Evolutionary conservation across 2,888 invertebrate species (phyloP).

Genomic region (Biston betularia): DNA sequence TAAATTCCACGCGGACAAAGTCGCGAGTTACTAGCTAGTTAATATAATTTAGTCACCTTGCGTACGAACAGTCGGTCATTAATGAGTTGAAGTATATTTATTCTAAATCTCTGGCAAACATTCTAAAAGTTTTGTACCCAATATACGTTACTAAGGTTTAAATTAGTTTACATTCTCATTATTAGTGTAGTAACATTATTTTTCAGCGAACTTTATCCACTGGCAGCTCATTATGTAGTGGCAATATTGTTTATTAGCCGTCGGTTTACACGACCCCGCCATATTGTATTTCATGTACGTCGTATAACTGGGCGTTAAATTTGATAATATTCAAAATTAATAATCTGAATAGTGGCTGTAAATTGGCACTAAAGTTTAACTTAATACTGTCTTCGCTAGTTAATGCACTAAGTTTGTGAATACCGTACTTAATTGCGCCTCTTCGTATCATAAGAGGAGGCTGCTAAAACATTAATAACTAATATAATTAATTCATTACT

Average conservation of each 20-base stretch:
- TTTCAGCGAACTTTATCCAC: conserved; percentile 12
- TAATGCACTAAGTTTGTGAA: conserved; percentile 47
- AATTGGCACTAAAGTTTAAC: conserved; percentile 56
- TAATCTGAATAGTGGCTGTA: conserved; percentile 58
- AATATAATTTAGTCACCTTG: no score
- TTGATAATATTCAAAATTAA: conserved; percentile 60
- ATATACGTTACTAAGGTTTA: neutral
- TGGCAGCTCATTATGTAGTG: conserved; percentile 18
- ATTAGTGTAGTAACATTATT: neutral
- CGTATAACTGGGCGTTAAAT: conserved; percentile 57
- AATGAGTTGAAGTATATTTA: no score
- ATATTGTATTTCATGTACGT: conserved; percentile 67
- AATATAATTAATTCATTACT: neutral
- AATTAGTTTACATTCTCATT: neutral
- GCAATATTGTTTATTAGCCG: conserved; percentile 65
- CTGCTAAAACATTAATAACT: conserved; percentile 1
- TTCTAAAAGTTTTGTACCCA: no score
- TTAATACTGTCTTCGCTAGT: conserved; percentile 52
- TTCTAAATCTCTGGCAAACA: no score
- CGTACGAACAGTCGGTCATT: no score
- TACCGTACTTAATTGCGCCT: conserved; percentile 34
- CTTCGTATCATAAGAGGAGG: conserved; percentile 6
- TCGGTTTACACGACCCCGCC: conserved; percentile 64
- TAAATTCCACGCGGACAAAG: no score
- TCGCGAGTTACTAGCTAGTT: no score